Percentiles rank a stretch among this genome's conserved stretches.
phyloP scores from a whole-genome alignment of 1,140 invertebrate species.

The Dreissena rostriformis region DNA sequence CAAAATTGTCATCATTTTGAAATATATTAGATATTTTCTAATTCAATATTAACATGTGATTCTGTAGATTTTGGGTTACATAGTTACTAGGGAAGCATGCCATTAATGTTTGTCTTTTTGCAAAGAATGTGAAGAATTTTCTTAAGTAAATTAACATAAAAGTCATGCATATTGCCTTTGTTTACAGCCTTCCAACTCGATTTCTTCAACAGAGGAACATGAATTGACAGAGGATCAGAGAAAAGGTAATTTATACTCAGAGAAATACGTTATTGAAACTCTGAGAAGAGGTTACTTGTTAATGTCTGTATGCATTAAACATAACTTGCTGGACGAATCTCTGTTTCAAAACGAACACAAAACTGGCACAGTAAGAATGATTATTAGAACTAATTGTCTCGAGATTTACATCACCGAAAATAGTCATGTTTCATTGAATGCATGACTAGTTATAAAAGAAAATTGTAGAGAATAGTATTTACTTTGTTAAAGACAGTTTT shows the following conservation, averaged over 20 bases:
- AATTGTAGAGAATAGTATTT: neutral
- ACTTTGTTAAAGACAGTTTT: too few relatives aligned
- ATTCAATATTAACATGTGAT: too few relatives aligned
- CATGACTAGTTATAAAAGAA: neutral
- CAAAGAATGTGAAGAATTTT: too few relatives aligned
- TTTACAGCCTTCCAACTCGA: conserved; percentile 50
- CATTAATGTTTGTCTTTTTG: too few relatives aligned
- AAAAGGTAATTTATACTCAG: conserved; percentile 17
- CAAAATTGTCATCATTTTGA: too few relatives aligned
- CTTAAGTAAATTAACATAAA: too few relatives aligned
- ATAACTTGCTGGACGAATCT: too few relatives aligned
- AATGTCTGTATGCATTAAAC: neutral
- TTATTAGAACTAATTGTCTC: neutral
- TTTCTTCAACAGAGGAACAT: conserved; percentile 31
- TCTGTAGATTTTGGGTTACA: too few relatives aligned
- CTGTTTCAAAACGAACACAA: neutral
- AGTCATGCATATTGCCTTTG: neutral
- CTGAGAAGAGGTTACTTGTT: too few relatives aligned
- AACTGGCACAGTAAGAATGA: neutral
- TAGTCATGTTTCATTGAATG: neutral
- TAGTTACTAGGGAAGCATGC: too few relatives aligned
- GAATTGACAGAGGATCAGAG: conserved; percentile 51
- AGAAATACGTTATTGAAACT: too few relatives aligned
- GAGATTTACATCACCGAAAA: neutral
- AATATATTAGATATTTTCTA: too few relatives aligned